A percentile compares a stretch with the other conserved stretches of the same genome.
Conservation (phyloP, 2,888 invertebrate species). For the Lasioglossum leucozonium region DNA sequence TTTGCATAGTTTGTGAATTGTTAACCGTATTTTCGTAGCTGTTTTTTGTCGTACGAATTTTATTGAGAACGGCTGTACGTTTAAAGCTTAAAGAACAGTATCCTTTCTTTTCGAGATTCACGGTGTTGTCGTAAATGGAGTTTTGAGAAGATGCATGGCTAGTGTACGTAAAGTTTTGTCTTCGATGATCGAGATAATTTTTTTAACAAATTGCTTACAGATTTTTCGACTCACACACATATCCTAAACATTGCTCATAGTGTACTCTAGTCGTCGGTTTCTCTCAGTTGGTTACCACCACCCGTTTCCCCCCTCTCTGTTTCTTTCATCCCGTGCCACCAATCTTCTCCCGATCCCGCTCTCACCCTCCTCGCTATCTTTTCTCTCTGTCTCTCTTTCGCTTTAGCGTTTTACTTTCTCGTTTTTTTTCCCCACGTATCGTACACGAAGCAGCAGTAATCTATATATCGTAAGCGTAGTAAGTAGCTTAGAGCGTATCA, state of each 20-base stretch:
- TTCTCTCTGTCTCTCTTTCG: not conserved
- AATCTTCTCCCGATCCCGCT: constrained; percentile 16
- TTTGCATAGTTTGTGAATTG: not conserved
- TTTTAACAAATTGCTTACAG: not conserved
- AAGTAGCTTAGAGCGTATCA: constrained; percentile 67
- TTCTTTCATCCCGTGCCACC: not conserved
- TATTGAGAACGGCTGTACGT: not conserved
- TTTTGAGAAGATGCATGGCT: not conserved
- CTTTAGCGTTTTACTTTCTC: constrained; percentile 44
- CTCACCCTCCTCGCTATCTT: constrained; percentile 1
- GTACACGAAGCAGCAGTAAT: constrained; percentile 62
- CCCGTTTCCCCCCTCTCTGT: not conserved
- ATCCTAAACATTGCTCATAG: not conserved
- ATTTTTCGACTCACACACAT: not conserved
- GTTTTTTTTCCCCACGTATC: constrained; percentile 57
- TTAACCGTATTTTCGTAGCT: not conserved
- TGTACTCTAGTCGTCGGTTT: not conserved
- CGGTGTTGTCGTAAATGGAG: not conserved
- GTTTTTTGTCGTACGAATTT: not conserved
- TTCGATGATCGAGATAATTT: not conserved
- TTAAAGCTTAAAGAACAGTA: not conserved
- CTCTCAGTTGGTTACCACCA: constrained; percentile 1
- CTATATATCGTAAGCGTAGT: constrained; percentile 67
- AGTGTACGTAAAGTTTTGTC: not conserved
- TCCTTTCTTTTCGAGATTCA: not conserved